Evolutionary conservation across 2,888 invertebrate species (phyloP).

Genomic region (Acrobasis suavella): DNA sequence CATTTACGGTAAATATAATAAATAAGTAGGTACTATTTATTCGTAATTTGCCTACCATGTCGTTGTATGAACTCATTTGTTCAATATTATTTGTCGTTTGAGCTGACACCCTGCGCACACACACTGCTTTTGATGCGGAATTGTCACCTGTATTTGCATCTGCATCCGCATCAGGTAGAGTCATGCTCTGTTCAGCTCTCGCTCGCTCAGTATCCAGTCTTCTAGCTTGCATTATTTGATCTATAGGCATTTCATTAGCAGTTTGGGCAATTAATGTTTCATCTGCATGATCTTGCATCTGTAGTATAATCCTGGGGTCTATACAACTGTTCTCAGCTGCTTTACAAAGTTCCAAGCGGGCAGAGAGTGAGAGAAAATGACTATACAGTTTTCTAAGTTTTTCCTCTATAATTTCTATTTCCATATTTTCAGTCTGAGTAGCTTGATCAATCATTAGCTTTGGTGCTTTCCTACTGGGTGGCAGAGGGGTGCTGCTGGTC

Average conservation of each 20-base stretch:
- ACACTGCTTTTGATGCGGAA: not conserved
- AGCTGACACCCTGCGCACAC: slow-evolving; percentile 53
- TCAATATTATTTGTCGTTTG: slow-evolving; percentile 53
- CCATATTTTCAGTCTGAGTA: slow-evolving; percentile 50
- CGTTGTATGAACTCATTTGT: not conserved
- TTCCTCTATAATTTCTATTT: not conserved
- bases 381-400: slow-evolving; percentile 16
- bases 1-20: not conserved
- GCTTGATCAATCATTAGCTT: slow-evolving; percentile 44
- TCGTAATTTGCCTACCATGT: slow-evolving; percentile 8
- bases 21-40: too few species aligned
- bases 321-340: not conserved
- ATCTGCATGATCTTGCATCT: not conserved
- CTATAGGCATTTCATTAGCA: slow-evolving; percentile 8
- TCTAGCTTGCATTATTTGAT: slow-evolving; percentile 3
- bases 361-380: not conserved
- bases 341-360: not conserved
- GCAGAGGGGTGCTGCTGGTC: slow-evolving; percentile 51
- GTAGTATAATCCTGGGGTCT: not conserved
- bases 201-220: not conserved
- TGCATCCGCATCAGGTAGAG: not conserved
- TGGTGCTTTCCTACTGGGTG: slow-evolving; percentile 25
- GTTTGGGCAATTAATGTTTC: not conserved
- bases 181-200: not conserved
- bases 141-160: not conserved